Percentiles rank a stretch among this genome's conserved stretches.
These are phyloP conservation scores for Beris morrisii DNA, from an alignment of 2,888 invertebrate species.

Conservation along the genomic window DNA sequence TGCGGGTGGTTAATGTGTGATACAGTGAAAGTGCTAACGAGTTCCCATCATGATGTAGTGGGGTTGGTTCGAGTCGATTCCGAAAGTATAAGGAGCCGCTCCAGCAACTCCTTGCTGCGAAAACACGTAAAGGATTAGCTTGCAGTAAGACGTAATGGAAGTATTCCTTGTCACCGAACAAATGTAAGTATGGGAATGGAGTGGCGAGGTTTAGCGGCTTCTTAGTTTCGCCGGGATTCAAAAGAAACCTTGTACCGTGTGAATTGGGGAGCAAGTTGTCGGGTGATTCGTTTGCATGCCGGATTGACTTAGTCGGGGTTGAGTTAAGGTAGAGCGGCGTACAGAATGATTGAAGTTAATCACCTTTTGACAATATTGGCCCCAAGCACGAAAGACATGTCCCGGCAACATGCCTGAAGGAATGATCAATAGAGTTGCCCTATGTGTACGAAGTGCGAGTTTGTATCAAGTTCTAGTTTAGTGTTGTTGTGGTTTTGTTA, in stretches of 20 bases:
- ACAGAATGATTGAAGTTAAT: constrained; percentile 9
- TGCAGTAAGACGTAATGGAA: constrained; percentile 17
- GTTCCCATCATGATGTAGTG: not conserved
- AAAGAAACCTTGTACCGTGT: no score
- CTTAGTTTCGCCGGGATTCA: no score
- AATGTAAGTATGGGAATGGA: constrained; percentile 10
- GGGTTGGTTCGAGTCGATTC: constrained; percentile 15
- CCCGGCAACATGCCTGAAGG: not conserved
- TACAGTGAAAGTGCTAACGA: no score
- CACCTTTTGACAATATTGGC: constrained; percentile 10
- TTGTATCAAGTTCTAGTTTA: constrained; percentile 4
- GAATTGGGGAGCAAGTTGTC: no score
- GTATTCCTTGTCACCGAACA: constrained; percentile 28
- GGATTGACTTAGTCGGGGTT: no score
- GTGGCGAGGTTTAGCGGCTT: no score
- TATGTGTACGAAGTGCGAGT: not conserved
- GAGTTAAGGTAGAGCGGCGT: not conserved
- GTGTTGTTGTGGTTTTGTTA: not conserved
- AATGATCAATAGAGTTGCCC: not conserved
- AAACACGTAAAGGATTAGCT: no score
- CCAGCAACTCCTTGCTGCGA: no score
- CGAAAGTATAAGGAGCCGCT: no score
- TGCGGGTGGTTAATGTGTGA: no score
- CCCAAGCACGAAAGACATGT: constrained; percentile 10
- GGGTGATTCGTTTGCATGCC: no score